Evolutionary conservation across 2,113 vertebrate species (phyloP).

Genomic region (Salminus brasiliensis): DNA sequence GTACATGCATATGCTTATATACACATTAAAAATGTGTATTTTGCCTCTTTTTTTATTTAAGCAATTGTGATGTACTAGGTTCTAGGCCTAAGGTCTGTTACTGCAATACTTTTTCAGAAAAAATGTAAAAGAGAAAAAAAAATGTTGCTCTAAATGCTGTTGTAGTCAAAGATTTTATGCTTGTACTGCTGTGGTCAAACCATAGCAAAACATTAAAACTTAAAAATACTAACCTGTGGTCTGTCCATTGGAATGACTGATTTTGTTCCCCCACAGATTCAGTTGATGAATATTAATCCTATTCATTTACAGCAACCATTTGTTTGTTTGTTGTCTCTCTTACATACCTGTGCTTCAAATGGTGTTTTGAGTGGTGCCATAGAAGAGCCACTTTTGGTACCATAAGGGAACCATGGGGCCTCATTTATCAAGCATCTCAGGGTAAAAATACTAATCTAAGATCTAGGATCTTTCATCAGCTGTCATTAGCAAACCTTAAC

Average conservation of each 20-base stretch:
- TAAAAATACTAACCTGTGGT: slow-evolving; percentile 66
- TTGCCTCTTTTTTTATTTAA: slow-evolving; percentile 83
- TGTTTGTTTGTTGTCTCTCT: no score
- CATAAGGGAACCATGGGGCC: no score
- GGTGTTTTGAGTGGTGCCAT: no score
- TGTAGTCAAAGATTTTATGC: slow-evolving; percentile 93
- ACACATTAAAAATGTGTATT: slow-evolving; percentile 78
- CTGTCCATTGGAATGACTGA: neutral
- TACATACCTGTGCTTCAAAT: no score
- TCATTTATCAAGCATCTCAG: no score
- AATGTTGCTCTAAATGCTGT: slow-evolving; percentile 92
- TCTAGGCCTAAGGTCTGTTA: slow-evolving; percentile 92
- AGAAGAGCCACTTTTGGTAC: no score
- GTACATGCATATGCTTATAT: slow-evolving; percentile 57
- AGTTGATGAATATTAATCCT: no score
- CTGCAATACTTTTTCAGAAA: slow-evolving; percentile 90
- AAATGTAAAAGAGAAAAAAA: slow-evolving; percentile 76
- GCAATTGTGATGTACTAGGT: slow-evolving; percentile 89
- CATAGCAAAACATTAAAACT: slow-evolving; percentile 90
- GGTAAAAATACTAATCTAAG: no score
- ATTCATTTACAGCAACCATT: no score
- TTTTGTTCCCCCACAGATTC: neutral
- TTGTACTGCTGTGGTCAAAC: slow-evolving; percentile 93
- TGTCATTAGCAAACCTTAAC: no score
- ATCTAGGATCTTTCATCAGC: no score